These are phyloP conservation scores for Mobula birostris DNA, from an alignment of 2,113 vertebrate species.

Conservation along the genomic window DNA sequence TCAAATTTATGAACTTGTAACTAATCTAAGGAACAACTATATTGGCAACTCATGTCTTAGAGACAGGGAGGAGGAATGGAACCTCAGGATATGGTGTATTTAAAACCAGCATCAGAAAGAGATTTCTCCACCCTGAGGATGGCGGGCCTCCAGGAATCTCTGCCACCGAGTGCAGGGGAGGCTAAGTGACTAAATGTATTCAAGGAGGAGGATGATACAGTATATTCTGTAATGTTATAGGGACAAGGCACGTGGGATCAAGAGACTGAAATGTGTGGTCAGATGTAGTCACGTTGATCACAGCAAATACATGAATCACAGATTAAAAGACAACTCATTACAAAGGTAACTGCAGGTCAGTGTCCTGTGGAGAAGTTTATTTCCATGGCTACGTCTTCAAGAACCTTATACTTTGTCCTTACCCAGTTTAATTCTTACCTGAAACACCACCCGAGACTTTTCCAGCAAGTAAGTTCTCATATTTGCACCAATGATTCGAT, in stretches of 20 bases:
- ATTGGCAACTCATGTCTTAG: background rate
- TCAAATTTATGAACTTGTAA: background rate
- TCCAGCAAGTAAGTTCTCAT: constrained; percentile 96
- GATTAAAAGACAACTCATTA: background rate
- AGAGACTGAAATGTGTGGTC: no score
- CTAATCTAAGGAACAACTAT: background rate
- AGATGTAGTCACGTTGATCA: no score
- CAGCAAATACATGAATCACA: background rate
- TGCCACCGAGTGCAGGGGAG: no score
- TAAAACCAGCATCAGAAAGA: no score
- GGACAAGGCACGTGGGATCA: no score
- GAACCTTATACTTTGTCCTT: background rate
- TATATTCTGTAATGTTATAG: no score
- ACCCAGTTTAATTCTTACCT: constrained; percentile 56
- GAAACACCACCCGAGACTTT: constrained; percentile 94
- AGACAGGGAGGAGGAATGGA: background rate
- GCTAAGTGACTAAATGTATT: no score
- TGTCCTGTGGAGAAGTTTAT: background rate
- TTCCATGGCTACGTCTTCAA: background rate
- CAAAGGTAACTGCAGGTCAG: background rate
- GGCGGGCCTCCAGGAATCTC: no score
- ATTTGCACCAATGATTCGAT: constrained; percentile 89
- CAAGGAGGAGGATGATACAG: no score
- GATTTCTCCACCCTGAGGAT: no score
- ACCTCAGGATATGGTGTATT: no score